A percentile compares a stretch with the other conserved stretches of the same genome.
These are phyloP conservation scores for Astreopora myriophthalma DNA, from an alignment of 64 coral and sea anemone species.

Conservation along the genomic window DNA sequence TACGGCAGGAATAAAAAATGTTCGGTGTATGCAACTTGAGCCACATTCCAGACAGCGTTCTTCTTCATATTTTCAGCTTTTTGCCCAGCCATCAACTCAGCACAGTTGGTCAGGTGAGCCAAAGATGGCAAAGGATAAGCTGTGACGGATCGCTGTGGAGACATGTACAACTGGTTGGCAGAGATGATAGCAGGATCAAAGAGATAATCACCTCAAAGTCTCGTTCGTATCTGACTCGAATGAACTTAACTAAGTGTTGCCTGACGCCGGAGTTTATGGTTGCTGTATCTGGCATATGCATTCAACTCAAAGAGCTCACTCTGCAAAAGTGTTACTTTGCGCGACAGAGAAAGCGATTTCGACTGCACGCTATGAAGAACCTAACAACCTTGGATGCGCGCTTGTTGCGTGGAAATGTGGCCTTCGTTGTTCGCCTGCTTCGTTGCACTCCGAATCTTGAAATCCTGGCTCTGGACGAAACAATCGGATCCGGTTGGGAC, in stretches of 20 bases:
- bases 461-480: slow-evolving; percentile 53
- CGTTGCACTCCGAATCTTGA: slow-evolving; percentile 40
- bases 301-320: slow-evolving; percentile 25
- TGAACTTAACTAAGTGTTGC: slow-evolving; percentile 25
- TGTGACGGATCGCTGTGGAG: slow-evolving; percentile 39
- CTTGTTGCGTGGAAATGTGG: slow-evolving; percentile 35
- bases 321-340: slow-evolving; percentile 36
- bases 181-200: background rate
- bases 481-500: slow-evolving; percentile 20
- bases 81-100: background rate
- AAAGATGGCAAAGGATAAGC: slow-evolving; percentile 29
- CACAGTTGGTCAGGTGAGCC: background rate
- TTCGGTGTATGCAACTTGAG: background rate
- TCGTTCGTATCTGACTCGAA: background rate
- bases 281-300: slow-evolving; percentile 4
- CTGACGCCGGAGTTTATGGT: slow-evolving; percentile 44
- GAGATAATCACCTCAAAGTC: background rate
- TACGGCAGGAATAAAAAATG: background rate
- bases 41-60: slow-evolving; percentile 59
- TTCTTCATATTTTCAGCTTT: slow-evolving; percentile 42
- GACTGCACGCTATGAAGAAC: background rate
- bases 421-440: slow-evolving; percentile 13
- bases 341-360: slow-evolving; percentile 5
- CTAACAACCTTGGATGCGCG: slow-evolving; percentile 46
- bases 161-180: background rate